These are phyloP conservation scores for Cebidichthys violaceus DNA, from an alignment of 2,113 vertebrate species.

Conservation along the genomic window DNA sequence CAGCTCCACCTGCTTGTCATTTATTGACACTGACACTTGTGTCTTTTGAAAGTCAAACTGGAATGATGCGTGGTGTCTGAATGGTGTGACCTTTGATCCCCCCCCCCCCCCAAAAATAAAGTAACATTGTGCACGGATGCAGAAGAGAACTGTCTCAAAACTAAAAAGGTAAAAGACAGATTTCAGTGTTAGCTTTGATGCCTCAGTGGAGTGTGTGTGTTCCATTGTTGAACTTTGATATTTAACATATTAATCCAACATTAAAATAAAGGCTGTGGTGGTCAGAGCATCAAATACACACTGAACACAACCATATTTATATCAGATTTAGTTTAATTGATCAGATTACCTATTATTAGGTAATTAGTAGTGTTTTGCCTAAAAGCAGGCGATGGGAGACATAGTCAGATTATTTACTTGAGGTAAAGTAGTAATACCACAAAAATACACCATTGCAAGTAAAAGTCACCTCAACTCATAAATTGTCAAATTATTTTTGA, in stretches of 20 bases:
- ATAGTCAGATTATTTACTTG: neutral
- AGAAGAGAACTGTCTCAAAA: neutral
- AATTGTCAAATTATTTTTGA: neutral
- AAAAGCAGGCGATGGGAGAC: neutral
- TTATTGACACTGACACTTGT: constrained; percentile 77
- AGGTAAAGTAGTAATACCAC: neutral
- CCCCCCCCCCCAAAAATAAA: no score
- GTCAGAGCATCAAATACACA: neutral
- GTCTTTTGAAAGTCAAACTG: constrained; percentile 39
- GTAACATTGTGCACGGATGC: no score
- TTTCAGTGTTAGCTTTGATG: constrained; percentile 7
- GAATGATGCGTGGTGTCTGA: neutral
- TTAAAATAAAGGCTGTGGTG: neutral
- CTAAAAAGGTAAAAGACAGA: neutral
- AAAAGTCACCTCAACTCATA: neutral
- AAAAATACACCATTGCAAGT: neutral
- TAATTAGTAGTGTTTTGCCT: neutral
- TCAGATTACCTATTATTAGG: neutral
- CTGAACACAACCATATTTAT: neutral
- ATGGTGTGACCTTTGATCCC: constrained; percentile 5
- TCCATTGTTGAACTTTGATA: neutral
- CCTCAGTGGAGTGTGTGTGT: neutral
- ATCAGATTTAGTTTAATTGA: neutral
- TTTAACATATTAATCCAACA: constrained; percentile 19
- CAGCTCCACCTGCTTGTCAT: constrained; percentile 88